phyloP scores from a whole-genome alignment of 2,113 vertebrate species.

The Cryptotis parvus region DNA sequence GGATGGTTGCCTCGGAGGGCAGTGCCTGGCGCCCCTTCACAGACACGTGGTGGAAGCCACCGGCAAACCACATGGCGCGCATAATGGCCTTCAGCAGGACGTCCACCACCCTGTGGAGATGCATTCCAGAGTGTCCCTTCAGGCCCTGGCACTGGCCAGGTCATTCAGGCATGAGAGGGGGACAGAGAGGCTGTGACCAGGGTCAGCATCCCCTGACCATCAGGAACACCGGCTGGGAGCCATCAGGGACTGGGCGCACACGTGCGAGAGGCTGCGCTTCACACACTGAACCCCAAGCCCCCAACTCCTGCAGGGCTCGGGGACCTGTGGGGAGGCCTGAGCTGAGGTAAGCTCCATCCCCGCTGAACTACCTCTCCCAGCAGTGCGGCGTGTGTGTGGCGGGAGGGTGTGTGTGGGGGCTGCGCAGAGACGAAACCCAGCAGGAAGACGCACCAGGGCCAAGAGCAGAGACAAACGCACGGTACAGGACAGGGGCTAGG shows the following conservation, averaged over 20 bases:
- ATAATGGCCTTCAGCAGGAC: constrained; percentile 92
- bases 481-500: neutral
- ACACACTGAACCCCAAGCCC: too few relatives aligned
- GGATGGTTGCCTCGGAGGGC: constrained; percentile 92
- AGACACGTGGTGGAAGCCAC: constrained; percentile 95
- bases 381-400: too few relatives aligned
- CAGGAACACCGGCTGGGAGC: neutral
- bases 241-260: neutral
- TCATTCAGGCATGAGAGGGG: too few relatives aligned
- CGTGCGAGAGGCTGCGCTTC: neutral
- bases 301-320: too few relatives aligned
- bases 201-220: too few relatives aligned
- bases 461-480: too few relatives aligned
- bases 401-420: neutral
- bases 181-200: too few relatives aligned
- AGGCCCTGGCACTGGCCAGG: too few relatives aligned
- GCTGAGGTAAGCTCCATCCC: too few relatives aligned
- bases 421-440: neutral
- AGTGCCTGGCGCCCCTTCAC: constrained; percentile 93
- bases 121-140: too few relatives aligned
- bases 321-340: too few relatives aligned
- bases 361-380: neutral
- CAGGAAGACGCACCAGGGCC: neutral
- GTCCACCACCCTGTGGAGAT: constrained; percentile 90
- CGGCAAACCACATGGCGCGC: constrained; percentile 97